Percentiles rank a stretch among this genome's conserved stretches.
These are phyloP conservation scores for Temnopleurus reevesii DNA, from an alignment of 53 echinoderm and acorn worm species.

Conservation along the genomic window DNA sequence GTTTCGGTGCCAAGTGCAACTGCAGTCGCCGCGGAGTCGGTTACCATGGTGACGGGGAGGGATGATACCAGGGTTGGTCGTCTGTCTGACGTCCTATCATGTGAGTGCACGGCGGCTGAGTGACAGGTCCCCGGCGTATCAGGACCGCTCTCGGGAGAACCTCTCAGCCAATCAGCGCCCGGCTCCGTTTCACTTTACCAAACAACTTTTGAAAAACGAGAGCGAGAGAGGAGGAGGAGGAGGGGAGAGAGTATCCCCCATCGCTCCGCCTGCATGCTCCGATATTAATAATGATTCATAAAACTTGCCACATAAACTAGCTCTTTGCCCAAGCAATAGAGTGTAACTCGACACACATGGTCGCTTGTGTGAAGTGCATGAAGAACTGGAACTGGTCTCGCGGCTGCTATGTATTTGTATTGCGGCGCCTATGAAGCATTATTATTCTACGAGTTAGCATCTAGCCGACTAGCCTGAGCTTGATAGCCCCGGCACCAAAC, in stretches of 20 bases:
- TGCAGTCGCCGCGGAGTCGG: slow-evolving; percentile 60
- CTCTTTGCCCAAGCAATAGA: slow-evolving; percentile 53
- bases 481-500: slow-evolving; percentile 23
- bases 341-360: slow-evolving; percentile 58
- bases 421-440: slow-evolving; percentile 53
- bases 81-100: slow-evolving; percentile 51
- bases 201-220: slow-evolving; percentile 41
- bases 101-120: slow-evolving; percentile 33
- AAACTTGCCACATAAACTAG: slow-evolving; percentile 52
- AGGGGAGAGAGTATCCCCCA: not conserved
- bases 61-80: slow-evolving; percentile 42
- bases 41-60: slow-evolving; percentile 48
- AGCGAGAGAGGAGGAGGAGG: not conserved
- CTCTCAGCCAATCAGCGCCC: slow-evolving; percentile 40
- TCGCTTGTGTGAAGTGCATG: slow-evolving; percentile 52
- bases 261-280: slow-evolving; percentile 12
- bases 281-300: slow-evolving; percentile 59
- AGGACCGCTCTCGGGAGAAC: slow-evolving; percentile 14
- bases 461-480: slow-evolving; percentile 19
- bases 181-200: not conserved
- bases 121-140: slow-evolving; percentile 31
- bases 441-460: slow-evolving; percentile 26
- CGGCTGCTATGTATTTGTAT: slow-evolving; percentile 59
- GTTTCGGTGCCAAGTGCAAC: slow-evolving; percentile 62
- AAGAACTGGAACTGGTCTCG: not conserved